Evolutionary conservation across 1,140 invertebrate species (phyloP), one percentile per base, ranked within the genome.

Genomic region (Andricus grossulariae): DNA sequence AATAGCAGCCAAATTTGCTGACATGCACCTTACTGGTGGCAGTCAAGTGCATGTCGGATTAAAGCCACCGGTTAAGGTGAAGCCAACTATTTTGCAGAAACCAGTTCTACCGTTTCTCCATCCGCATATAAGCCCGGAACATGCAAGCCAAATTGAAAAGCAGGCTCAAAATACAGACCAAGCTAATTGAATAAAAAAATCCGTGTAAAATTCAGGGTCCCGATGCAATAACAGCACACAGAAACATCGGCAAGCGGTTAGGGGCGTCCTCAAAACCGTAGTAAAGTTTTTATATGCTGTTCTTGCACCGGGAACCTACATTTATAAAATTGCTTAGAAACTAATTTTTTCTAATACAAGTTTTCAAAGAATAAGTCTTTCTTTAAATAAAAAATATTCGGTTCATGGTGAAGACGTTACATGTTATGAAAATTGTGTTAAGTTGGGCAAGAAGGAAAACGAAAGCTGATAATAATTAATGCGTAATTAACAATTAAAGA

Each of bases 21-120:
- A 93, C 75, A 92, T 94, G 84, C 93, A 93, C 77, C 82, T 93
- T 6, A 93, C 92, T 19, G 90, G 91, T 25, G 92, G 92, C 79
- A 93, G 88, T 79, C 88, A 91, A 79, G 84, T 88, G 39, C 84
- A 88, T 45, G 90, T 90, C 66, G 92, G 94, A 71, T 93, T 94
- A 71, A 96, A 95, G 85, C 94, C 94, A 6, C 93, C 94, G 80
- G 92, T 95, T 18, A 96, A 95, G 83, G 93, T 93, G 16, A 96
- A 96, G 88, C 95, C 95, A 2, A 93, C 94, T 75, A 93, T 96
- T 32, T 93, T 96, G 86, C 93, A 93, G 54, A 95, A 96, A 87
- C 95, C 95, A 11, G 90, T 92, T 51, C 86, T 94, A 52, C 93
- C 93, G 18, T 92, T 89, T 71, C 89, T 89, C 18, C 84, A 88